phyloP scores from a whole-genome alignment of 2,888 invertebrate genomes.

The Aradus depressus region DNA sequence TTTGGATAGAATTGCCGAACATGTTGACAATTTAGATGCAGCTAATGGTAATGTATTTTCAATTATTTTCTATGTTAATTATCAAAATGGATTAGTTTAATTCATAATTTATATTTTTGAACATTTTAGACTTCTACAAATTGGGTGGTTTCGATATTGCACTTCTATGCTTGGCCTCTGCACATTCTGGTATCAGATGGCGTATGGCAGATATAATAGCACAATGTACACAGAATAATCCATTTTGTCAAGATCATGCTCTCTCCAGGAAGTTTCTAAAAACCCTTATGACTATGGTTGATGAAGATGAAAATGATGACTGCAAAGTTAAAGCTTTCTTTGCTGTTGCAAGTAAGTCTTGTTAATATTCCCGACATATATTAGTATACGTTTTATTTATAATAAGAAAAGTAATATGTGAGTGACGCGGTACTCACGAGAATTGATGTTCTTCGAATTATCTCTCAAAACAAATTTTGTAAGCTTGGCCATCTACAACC shows the following conservation, averaged over 20 bases:
- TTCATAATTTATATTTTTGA: conserved; percentile 11
- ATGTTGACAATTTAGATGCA: conserved; percentile 62
- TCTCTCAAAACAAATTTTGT: no score
- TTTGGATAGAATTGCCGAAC: conserved; percentile 55
- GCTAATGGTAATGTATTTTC: conserved; percentile 51
- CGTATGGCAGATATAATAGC: conserved; percentile 59
- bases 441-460: no score
- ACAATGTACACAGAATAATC: conserved; percentile 75
- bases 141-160: conserved; percentile 71
- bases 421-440: no score
- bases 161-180: conserved; percentile 51
- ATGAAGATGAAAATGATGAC: conserved; percentile 43
- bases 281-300: conserved; percentile 47
- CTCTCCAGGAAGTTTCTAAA: conserved; percentile 54
- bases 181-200: conserved; percentile 49
- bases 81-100: neutral
- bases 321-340: conserved; percentile 59
- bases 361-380: neutral
- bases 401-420: no score
- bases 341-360: conserved; percentile 63
- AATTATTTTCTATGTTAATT: neutral
- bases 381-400: conserved; percentile 8
- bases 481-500: no score
- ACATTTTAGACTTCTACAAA: conserved; percentile 61
- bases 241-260: conserved; percentile 62